Conservation (phyloP, 53 echinoderm and acorn worm genomes). For the Holothuria leucospilota region DNA sequence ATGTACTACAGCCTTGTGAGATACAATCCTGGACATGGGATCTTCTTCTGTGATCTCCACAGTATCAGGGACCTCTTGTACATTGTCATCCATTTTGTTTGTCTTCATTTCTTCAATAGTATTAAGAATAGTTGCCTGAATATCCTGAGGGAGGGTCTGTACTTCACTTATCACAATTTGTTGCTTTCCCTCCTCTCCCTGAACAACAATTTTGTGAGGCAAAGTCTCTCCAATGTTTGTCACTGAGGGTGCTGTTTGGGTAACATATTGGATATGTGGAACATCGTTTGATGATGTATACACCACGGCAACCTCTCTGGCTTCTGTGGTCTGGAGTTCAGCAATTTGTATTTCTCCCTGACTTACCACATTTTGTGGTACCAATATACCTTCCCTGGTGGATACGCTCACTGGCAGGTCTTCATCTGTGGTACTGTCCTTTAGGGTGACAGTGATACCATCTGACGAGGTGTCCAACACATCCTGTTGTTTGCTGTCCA, state of each 20-base stretch:
- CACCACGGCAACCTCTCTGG: conserved; percentile 24
- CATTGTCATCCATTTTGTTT: not conserved
- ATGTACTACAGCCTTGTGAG: conserved; percentile 2
- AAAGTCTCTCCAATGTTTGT: not conserved
- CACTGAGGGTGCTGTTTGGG: conserved; percentile 8
- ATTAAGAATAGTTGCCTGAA: conserved; percentile 46
- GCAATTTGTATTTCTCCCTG: conserved; percentile 38
- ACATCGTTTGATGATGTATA: conserved; percentile 27
- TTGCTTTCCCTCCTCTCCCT: conserved; percentile 11
- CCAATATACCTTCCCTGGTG: conserved; percentile 31
- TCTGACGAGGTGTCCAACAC: conserved; percentile 22
- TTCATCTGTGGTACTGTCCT: conserved; percentile 53
- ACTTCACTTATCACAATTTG: conserved; percentile 47
- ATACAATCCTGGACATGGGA: not conserved
- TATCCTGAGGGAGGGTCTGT: conserved; percentile 43
- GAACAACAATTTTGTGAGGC: conserved; percentile 41
- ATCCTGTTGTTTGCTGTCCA: conserved; percentile 36
- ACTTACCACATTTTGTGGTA: conserved; percentile 29
- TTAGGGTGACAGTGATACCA: conserved; percentile 46
- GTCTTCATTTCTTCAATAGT: conserved; percentile 42
- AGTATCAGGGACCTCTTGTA: conserved; percentile 8
- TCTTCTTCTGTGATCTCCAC: not conserved
- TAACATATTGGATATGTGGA: conserved; percentile 13
- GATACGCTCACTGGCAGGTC: conserved; percentile 22
- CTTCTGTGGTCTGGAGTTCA: conserved; percentile 34